Conservation (phyloP, 2,113 vertebrate species). For the Myrmecobius fasciatus region DNA sequence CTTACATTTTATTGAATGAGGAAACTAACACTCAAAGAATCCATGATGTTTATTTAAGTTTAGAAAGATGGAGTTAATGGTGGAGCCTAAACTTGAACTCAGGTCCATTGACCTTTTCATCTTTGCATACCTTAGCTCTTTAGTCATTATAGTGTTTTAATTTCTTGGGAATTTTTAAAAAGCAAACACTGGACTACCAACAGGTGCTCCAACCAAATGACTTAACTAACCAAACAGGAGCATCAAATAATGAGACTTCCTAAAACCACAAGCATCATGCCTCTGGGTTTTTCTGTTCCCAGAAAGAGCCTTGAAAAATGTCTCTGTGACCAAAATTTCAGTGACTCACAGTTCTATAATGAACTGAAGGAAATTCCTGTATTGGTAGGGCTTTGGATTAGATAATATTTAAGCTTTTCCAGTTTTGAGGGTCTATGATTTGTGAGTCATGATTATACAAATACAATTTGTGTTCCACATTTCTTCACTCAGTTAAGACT, state of each 20-base stretch:
- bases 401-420: not conserved
- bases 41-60: not conserved
- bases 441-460: not conserved
- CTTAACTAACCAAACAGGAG: not conserved
- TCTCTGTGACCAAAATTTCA: not conserved
- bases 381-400: not conserved
- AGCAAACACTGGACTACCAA: not conserved
- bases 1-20: not conserved
- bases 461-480: not conserved
- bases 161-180: not conserved
- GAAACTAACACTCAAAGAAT: not conserved
- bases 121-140: not conserved
- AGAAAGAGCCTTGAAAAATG: slow-evolving; percentile 48
- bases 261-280: not conserved
- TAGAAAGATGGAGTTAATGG: not conserved
- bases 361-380: not conserved
- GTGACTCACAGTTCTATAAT: slow-evolving; percentile 60
- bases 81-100: not conserved
- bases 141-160: not conserved
- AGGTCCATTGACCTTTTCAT: no score
- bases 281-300: slow-evolving; percentile 16
- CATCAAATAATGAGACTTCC: not conserved
- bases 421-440: not conserved
- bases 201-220: not conserved
- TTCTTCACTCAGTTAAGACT: not conserved